These are phyloP conservation scores for Cosmia trapezina DNA, from an alignment of 2,888 invertebrate species.

Conservation along the genomic window DNA sequence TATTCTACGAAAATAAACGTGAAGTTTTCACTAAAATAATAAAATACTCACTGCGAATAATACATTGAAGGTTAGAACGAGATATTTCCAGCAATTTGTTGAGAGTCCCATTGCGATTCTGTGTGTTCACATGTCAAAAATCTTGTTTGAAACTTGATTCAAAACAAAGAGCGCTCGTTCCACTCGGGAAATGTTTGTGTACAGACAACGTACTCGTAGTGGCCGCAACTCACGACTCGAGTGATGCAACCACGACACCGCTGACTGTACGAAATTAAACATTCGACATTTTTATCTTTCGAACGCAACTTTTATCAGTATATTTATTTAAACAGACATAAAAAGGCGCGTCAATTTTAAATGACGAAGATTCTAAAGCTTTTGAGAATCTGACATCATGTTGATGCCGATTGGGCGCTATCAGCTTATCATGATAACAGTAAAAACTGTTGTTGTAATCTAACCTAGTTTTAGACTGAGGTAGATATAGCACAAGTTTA, in stretches of 20 bases:
- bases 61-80: constrained; percentile 87
- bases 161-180: constrained; percentile 87
- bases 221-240: constrained; percentile 67
- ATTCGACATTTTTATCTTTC: constrained; percentile 78
- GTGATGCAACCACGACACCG: constrained; percentile 80
- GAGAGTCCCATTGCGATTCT: constrained; percentile 84
- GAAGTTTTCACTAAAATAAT: constrained; percentile 65
- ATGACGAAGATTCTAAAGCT: constrained; percentile 57
- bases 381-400: constrained; percentile 73
- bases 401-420: constrained; percentile 71
- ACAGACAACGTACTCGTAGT: constrained; percentile 60
- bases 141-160: constrained; percentile 81
- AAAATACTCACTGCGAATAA: constrained; percentile 86
- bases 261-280: constrained; percentile 83
- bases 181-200: constrained; percentile 85
- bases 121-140: constrained; percentile 85
- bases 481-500: constrained; percentile 66
- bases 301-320: constrained; percentile 67
- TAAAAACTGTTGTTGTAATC: constrained; percentile 71
- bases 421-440: constrained; percentile 85
- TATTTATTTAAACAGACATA: constrained; percentile 67
- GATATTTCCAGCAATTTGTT: constrained; percentile 88
- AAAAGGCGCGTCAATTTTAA: constrained; percentile 65
- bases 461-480: constrained; percentile 82
- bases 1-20: constrained; percentile 48